These are phyloP conservation scores for Amniataba percoides DNA, from an alignment of 2,797 vertebrate species.

Conservation along the genomic window DNA sequence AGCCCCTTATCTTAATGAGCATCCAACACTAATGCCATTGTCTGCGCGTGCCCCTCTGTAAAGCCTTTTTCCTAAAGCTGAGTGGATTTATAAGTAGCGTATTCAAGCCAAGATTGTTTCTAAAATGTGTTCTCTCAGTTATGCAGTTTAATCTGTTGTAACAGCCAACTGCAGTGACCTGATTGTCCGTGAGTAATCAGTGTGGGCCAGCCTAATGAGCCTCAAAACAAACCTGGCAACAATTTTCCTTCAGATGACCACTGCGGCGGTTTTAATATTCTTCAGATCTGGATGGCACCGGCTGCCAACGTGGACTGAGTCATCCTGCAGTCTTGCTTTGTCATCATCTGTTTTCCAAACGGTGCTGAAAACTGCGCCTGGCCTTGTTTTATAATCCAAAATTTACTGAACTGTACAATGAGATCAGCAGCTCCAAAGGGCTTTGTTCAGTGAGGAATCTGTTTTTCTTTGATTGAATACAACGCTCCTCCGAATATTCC, in stretches of 20 bases:
- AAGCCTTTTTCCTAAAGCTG: conserved; percentile 68
- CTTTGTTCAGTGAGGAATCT: conserved; percentile 61
- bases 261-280: conserved; percentile 64
- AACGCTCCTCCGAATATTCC: conserved; percentile 47
- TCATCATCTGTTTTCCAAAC: conserved; percentile 53
- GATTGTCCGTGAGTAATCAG: conserved; percentile 64
- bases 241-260: conserved; percentile 64
- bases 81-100: conserved; percentile 64
- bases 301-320: conserved; percentile 65
- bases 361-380: conserved; percentile 28
- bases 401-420: conserved; percentile 53
- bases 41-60: conserved; percentile 64
- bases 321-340: conserved; percentile 60
- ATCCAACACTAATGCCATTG: conserved; percentile 78
- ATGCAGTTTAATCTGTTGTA: conserved; percentile 58
- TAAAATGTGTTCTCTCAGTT: conserved; percentile 55
- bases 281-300: conserved; percentile 55
- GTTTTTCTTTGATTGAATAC: conserved; percentile 61
- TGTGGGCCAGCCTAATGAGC: conserved; percentile 56
- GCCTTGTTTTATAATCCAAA: conserved; percentile 62
- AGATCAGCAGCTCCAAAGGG: conserved; percentile 59
- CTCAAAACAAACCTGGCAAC: conserved; percentile 67
- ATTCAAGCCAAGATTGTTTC: conserved; percentile 61
- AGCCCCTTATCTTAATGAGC: conserved; percentile 80
- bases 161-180: conserved; percentile 61